Base-by-base conservation (phyloP, 2,797 vertebrate species). In the Rhynchonycteris naso region DNA sequence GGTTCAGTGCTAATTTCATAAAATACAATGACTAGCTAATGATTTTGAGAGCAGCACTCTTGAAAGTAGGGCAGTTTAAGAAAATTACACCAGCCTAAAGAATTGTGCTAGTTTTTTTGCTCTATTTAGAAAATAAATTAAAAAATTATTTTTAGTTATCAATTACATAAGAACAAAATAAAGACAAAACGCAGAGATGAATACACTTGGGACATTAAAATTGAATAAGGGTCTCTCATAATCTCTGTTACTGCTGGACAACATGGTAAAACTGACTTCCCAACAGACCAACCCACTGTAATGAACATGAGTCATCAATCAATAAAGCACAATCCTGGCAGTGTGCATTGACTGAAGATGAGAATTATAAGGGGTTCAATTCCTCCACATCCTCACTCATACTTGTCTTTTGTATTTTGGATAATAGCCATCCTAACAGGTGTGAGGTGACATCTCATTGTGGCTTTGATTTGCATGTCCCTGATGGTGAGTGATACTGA, bases 1-100 rank as follows among this genome's bases (percentile, higher is more conserved):
- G 19, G 56, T 58, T 90, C 72, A 33, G 58, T 33, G 56, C 33
- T 95, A 89, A 92, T 56, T 86, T 63, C 19, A 76, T 82, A 94
- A 96, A 84, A 90, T 56, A 61, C 19, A 58, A 87, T 56, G 78
- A 89, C 33, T 26, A 87, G 69, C 68, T 85, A 61, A 74, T 91
- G 65, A 59, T 43, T 82, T 9, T 74, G 15, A 93, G 66, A 91
- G 11, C 68, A 91, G 11, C 68, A 82, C 38, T 85, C 12, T 68
- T 58, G 50, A 92, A 91, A 94, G 75, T 58, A 88, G 78, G 26
- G 33, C 76, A 71, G 10, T 75, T 94, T 83, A 71, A 72, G 83
- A n/a, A 63, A 72, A 93, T 76, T 75, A 12, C 13, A 69, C 79
- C 56, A 66, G 88, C 43, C 30, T 88, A 72, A 93, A 71, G 76